Conservation (phyloP, 2,888 invertebrate species). For the Trichopria drosophilae region DNA sequence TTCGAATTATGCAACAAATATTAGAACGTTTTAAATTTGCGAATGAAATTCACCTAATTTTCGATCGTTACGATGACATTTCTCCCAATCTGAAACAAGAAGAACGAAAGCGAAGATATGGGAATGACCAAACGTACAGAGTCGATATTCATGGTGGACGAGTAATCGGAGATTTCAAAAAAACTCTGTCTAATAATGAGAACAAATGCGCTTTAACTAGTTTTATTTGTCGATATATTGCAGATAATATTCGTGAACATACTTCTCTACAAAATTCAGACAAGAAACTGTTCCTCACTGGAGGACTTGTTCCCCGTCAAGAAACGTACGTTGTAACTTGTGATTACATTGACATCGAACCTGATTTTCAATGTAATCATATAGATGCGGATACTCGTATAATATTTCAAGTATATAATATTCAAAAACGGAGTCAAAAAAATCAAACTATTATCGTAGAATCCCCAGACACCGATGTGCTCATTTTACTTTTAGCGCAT, state of each 20-base stretch:
- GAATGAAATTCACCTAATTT: constrained; percentile 5
- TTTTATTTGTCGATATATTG: constrained; percentile 7
- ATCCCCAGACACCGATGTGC: no score
- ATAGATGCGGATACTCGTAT: constrained; percentile 6
- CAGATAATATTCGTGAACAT: background rate
- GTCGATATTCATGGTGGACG: background rate
- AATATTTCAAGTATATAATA: background rate
- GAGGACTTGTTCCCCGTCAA: constrained; percentile 6
- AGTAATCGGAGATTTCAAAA: constrained; percentile 1
- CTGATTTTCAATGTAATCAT: background rate
- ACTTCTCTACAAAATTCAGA: background rate
- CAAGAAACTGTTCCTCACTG: constrained; percentile 4
- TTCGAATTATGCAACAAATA: background rate
- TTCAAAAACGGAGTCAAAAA: no score
- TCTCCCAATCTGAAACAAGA: constrained; percentile 3
- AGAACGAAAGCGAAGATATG: constrained; percentile 5
- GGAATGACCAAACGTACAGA: background rate
- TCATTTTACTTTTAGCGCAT: no score
- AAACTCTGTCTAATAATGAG: constrained; percentile 3
- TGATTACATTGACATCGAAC: background rate
- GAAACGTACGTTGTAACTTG: background rate
- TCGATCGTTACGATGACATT: constrained; percentile 10
- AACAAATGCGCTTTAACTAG: constrained; percentile 5
- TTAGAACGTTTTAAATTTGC: background rate
- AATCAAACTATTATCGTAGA: no score